Conservation (phyloP, 2,888 invertebrate genomes). For the Plebejus anna region DNA sequence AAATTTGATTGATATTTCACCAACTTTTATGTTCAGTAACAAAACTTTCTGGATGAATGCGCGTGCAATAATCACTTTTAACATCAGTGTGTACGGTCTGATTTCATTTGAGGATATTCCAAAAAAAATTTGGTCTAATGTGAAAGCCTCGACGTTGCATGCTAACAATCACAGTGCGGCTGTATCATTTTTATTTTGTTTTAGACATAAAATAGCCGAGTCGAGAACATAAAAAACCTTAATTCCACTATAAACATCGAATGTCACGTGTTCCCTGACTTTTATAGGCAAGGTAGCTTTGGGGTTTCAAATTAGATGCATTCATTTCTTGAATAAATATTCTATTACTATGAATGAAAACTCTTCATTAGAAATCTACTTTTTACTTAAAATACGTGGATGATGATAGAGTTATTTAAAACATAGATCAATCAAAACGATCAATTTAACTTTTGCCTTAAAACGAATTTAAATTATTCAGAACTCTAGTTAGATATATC, state of each 20-base stretch:
- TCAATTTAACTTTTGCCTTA: no score
- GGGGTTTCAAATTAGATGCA: neutral
- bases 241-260: constrained; percentile 10
- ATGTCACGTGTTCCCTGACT: constrained; percentile 10
- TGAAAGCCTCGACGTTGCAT: constrained; percentile 14
- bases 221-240: constrained; percentile 18
- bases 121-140: neutral
- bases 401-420: neutral
- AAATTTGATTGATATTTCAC: neutral
- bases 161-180: constrained; percentile 7
- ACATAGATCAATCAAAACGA: neutral
- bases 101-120: neutral
- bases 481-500: no score
- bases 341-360: constrained; percentile 13
- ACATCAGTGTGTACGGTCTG: neutral
- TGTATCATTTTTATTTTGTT: constrained; percentile 28
- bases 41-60: neutral
- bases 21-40: neutral
- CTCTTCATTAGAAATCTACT: neutral
- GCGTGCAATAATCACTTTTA: neutral
- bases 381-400: neutral
- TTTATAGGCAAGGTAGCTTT: constrained; percentile 10
- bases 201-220: constrained; percentile 12
- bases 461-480: no score
- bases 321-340: constrained; percentile 6